Evolutionary conservation across 2,888 invertebrate genomes (phyloP).

Genomic region (Drosophila cognata): DNA sequence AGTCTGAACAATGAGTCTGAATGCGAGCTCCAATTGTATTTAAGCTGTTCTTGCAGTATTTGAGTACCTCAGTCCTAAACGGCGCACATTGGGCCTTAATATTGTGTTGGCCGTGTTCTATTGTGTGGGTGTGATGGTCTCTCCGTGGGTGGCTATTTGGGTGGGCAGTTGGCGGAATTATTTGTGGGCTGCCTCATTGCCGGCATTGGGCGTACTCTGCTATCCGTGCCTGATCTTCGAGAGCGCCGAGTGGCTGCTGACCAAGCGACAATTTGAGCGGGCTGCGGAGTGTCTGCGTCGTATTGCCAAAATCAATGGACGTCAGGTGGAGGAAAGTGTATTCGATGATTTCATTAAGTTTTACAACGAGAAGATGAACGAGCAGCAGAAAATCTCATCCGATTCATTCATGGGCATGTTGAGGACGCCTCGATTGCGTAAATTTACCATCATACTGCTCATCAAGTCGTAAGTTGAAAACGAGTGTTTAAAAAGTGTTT

Average conservation of each 20-base stretch:
- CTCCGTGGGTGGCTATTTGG: constrained; percentile 86
- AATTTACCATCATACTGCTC: constrained; percentile 86
- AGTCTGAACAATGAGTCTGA: constrained; percentile 29
- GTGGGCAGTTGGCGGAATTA: constrained; percentile 86
- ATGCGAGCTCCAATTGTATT: not conserved
- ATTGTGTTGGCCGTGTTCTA: constrained; percentile 87
- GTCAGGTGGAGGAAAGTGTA: constrained; percentile 83
- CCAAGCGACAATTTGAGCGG: constrained; percentile 85
- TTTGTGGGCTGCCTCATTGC: constrained; percentile 85
- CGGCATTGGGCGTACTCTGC: constrained; percentile 84
- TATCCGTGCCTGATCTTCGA: constrained; percentile 87
- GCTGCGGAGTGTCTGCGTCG: constrained; percentile 86
- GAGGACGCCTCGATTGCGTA: constrained; percentile 86
- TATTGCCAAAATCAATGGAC: constrained; percentile 86
- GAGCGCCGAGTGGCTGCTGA: constrained; percentile 87
- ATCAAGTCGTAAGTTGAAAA: constrained; percentile 86
- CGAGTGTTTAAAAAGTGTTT: not conserved
- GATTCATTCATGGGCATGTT: constrained; percentile 86
- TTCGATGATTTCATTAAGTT: constrained; percentile 84
- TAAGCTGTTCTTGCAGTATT: constrained; percentile 84
- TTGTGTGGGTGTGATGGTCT: constrained; percentile 85
- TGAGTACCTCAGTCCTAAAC: constrained; percentile 87
- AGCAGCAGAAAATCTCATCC: constrained; percentile 48
- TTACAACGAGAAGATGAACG: constrained; percentile 67
- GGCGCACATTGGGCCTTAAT: constrained; percentile 87